Percentiles rank a stretch among this genome's conserved stretches.
Conservation (phyloP, 2,888 invertebrate genomes). For the Plusia festucae region DNA sequence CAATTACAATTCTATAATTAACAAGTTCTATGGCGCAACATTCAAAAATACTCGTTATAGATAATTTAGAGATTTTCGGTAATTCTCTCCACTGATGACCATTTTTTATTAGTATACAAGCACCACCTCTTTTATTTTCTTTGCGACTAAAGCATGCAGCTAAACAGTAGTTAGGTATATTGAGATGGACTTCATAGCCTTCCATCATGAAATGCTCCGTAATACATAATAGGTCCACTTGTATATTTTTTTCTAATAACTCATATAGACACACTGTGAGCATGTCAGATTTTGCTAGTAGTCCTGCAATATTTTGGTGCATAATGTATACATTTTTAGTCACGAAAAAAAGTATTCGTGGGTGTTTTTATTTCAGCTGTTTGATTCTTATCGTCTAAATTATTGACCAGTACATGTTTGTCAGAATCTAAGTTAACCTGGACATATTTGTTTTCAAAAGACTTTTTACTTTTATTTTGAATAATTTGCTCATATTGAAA, state of each 20-base stretch:
- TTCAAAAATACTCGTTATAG: background rate
- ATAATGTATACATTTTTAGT: background rate
- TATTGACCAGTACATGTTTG: no score
- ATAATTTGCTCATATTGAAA: no score
- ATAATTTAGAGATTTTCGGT: background rate
- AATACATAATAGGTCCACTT: conserved; percentile 5
- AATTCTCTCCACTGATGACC: conserved; percentile 7
- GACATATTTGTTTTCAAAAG: no score
- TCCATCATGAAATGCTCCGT: conserved; percentile 17
- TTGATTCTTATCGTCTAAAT: no score
- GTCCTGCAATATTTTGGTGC: conserved; percentile 1
- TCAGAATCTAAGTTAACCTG: no score
- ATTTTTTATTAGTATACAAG: conserved; percentile 11
- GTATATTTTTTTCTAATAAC: background rate
- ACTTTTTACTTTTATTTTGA: no score
- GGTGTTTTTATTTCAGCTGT: no score
- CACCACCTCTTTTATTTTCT: conserved; percentile 1
- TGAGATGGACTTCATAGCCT: background rate
- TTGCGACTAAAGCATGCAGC: conserved; percentile 5
- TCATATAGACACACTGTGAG: background rate
- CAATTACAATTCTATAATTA: background rate
- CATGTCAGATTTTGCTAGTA: background rate
- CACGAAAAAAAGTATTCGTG: background rate
- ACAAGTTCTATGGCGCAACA: conserved; percentile 9
- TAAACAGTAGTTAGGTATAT: conserved; percentile 8